Conservation (phyloP, 1,140 invertebrate genomes). For the Drosophila leontia region DNA sequence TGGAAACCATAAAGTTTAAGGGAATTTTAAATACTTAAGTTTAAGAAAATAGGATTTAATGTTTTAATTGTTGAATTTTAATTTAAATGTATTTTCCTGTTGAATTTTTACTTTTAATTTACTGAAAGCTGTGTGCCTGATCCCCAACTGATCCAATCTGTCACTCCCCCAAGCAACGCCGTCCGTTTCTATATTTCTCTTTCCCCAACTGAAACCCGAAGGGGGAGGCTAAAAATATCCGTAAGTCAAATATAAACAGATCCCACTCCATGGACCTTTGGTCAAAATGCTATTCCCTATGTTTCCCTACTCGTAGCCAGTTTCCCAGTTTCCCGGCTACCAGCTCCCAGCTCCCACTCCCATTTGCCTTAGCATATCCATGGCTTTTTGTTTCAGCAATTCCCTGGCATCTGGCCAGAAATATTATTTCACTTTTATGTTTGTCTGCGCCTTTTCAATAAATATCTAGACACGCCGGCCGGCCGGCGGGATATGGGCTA, state of each 20-base stretch:
- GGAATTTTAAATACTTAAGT: no score
- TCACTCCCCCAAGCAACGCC: conserved; percentile 37
- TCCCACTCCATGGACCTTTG: conserved; percentile 32
- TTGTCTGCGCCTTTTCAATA: conserved; percentile 82
- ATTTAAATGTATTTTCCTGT: neutral
- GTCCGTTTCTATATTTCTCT: neutral
- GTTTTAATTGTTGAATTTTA: neutral
- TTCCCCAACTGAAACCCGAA: conserved; percentile 1
- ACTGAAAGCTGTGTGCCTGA: conserved; percentile 7
- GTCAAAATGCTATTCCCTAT: conserved; percentile 20
- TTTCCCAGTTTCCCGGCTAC: neutral
- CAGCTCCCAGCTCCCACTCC: conserved; percentile 12
- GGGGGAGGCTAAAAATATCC: conserved; percentile 57
- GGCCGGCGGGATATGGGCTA: conserved; percentile 15
- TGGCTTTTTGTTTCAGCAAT: conserved; percentile 69
- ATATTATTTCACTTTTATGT: conserved; percentile 84
- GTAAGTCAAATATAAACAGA: conserved; percentile 80
- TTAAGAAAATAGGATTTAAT: no score
- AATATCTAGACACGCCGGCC: conserved; percentile 66
- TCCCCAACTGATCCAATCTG: conserved; percentile 39
- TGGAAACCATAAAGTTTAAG: no score
- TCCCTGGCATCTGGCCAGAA: conserved; percentile 75
- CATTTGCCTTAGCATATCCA: conserved; percentile 19
- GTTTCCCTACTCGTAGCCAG: conserved; percentile 6
- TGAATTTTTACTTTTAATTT: neutral